Evolutionary conservation across 64 coral and sea anemone genomes (phyloP).

Genomic region (Montipora efflorescens): DNA sequence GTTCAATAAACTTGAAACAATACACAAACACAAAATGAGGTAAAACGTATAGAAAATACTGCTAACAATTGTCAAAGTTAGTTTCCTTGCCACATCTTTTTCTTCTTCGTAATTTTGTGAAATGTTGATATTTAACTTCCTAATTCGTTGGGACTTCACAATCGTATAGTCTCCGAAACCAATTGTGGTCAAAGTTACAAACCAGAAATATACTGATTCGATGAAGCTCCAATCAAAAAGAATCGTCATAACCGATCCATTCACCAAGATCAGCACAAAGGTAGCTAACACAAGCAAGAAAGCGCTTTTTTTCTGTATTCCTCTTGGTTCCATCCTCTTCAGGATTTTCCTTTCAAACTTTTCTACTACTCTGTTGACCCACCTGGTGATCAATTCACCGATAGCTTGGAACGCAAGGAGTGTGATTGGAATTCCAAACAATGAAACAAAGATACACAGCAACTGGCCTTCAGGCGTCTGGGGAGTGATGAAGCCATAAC

Average conservation of each 20-base stretch:
- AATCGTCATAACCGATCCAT: neutral
- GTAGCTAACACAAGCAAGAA: slow-evolving; percentile 18
- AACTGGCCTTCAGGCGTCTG: slow-evolving; percentile 11
- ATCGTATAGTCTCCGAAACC: slow-evolving; percentile 64
- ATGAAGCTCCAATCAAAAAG: neutral
- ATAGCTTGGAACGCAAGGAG: slow-evolving; percentile 16
- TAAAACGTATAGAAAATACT: neutral
- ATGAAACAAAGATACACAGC: neutral
- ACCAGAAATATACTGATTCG: slow-evolving; percentile 59
- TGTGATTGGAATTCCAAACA: slow-evolving; percentile 37
- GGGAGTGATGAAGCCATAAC: slow-evolving; percentile 44
- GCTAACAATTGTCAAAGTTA: neutral
- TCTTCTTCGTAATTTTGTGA: neutral
- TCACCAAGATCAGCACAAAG: neutral
- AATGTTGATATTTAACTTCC: neutral
- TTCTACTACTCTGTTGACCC: slow-evolving; percentile 3
- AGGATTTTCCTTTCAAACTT: slow-evolving; percentile 45
- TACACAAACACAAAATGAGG: slow-evolving; percentile 38
- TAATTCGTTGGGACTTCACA: neutral
- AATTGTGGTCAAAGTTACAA: slow-evolving; percentile 67
- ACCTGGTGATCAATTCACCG: slow-evolving; percentile 38
- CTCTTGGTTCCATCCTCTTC: neutral
- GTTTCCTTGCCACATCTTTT: neutral
- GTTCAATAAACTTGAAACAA: slow-evolving; percentile 67
- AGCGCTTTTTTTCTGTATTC: slow-evolving; percentile 41